These are phyloP conservation scores for Hippopotamus amphibius DNA, from an alignment of 2,113 vertebrate species.

Conservation along the genomic window DNA sequence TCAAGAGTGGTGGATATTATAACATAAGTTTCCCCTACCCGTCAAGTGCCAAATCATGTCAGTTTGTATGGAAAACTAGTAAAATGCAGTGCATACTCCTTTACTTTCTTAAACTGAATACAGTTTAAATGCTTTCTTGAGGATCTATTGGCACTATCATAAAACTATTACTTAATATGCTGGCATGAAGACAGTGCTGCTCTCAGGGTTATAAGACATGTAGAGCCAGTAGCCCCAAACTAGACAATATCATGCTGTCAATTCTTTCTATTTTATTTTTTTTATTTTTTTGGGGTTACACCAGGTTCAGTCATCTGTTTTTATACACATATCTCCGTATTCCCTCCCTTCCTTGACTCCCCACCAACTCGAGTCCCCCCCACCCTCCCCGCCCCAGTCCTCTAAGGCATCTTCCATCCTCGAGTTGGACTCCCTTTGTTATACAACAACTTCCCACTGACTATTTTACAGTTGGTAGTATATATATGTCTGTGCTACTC, in stretches of 20 bases:
- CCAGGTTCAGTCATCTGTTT: too few species aligned
- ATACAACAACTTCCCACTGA: too few species aligned
- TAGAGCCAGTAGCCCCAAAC: neutral
- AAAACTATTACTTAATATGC: neutral
- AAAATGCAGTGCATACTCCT: neutral
- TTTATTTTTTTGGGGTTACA: too few species aligned
- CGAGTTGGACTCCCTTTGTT: too few species aligned
- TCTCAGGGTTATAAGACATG: neutral
- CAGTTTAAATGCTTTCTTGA: conserved; percentile 21
- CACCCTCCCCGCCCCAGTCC: too few species aligned
- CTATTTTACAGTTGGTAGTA: too few species aligned
- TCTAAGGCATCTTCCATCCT: too few species aligned
- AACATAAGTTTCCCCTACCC: neutral
- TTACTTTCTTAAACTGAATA: conserved; percentile 29
- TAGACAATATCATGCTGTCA: neutral
- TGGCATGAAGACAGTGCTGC: neutral
- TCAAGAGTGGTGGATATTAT: neutral
- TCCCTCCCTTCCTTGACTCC: too few species aligned
- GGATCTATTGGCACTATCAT: neutral
- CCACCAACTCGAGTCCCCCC: too few species aligned
- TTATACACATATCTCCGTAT: too few species aligned
- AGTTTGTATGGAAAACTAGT: neutral
- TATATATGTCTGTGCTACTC: too few species aligned
- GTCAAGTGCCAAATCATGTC: conserved; percentile 15
- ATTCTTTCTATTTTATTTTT: neutral